These are phyloP conservation scores for Bucco capensis DNA, from an alignment of 2,113 vertebrate genomes.

Conservation along the genomic window DNA sequence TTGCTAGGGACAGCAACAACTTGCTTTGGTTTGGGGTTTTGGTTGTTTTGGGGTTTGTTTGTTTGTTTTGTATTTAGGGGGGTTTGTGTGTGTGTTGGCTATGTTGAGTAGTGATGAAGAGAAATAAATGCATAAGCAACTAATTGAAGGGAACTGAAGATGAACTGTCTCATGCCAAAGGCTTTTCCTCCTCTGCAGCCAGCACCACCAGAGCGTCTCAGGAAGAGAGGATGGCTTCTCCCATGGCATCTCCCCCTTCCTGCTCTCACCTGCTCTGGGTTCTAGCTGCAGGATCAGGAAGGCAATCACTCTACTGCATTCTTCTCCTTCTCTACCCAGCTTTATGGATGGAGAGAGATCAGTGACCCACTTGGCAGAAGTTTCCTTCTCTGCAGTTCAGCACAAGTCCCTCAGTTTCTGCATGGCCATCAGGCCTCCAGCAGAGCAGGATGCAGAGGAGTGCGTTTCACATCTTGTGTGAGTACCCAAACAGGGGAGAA, in stretches of 20 bases:
- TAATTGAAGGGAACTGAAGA: background rate
- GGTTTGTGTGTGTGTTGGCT: background rate
- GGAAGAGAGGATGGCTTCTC: background rate
- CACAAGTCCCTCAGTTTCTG: background rate
- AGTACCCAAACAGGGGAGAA: background rate
- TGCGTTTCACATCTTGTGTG: background rate
- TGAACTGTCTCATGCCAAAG: background rate
- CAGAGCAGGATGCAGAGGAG: background rate
- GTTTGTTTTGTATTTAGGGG: too few species aligned
- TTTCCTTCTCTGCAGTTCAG: background rate
- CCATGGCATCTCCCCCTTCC: background rate
- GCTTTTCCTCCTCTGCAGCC: background rate
- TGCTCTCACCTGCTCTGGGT: background rate
- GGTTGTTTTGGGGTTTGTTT: too few species aligned
- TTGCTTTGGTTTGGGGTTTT: background rate
- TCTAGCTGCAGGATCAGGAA: background rate
- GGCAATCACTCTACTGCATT: background rate
- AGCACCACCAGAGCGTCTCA: background rate
- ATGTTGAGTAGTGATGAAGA: background rate
- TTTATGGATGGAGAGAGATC: background rate
- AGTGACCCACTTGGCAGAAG: background rate
- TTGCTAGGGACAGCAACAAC: background rate
- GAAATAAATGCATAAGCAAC: background rate
- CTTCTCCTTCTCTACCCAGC: background rate
- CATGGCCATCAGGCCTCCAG: background rate